Base-by-base conservation (phyloP, 2,888 invertebrate genomes). In the Hypselothyrea guttata region DNA sequence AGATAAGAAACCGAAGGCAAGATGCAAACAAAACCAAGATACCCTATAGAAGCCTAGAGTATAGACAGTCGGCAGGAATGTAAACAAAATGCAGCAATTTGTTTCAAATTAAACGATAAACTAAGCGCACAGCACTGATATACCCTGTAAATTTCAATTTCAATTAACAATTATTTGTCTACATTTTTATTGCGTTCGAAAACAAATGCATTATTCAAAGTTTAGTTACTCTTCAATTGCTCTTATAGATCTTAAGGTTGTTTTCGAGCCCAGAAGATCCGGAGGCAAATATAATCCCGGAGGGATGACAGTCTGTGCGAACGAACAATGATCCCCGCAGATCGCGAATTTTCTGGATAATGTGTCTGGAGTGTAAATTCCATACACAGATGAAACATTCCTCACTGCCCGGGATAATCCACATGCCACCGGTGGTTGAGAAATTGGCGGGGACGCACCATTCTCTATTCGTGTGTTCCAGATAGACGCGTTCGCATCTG, bases 361-460 rank as follows among this genome's bases (percentile, higher is more conserved):
- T 95, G 91, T 99, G 98, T 91, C 98, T 99, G 7, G 97, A 98
- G 90, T 99, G 99, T 71, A 99, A 92, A 91, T 99, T 99, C 99
- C 99, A 99, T 85, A 99, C 98, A 89, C 98, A 98, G 0, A 99
- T 97, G 91, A 96, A 93, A 89, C 98, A 96, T 90, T 99, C 99
- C 91, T 99, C 99, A 2, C 99, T 99, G 9, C 99, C 99, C 28
- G 98, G 98, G 28, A 99, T 99, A 88, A 99, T 99, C 99, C 99
- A 99, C 96, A 99, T 99, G 88, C 99, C 99, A 51, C 98, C 99
- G 9, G 99, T 99, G 4, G 99, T 98, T 30, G 99, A 99, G 90
- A 99, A 99, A 90, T 99, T 99, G 16, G 98, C 98, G 89, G 99
- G 98, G 89, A 99, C 97, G 90, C 99, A 99, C 90, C 98, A 99